A percentile compares a stretch with the other conserved stretches of the same genome.
phyloP scores from a whole-genome alignment of 2,797 vertebrate species.

The Alauda arvensis region DNA sequence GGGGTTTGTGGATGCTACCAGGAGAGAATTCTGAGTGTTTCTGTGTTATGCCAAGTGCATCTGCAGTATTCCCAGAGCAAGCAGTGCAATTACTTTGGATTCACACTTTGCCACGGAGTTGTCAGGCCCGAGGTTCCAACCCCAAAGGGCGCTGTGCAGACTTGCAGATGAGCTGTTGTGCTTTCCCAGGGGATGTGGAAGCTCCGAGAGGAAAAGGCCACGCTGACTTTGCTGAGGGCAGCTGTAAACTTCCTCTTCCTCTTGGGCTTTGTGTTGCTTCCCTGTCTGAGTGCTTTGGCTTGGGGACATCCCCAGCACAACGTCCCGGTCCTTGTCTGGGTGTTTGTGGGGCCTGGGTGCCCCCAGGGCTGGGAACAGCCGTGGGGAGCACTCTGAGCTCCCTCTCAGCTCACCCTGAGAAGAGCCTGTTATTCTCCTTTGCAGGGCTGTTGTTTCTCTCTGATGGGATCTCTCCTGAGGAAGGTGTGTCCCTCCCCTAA shows the following conservation, averaged over 20 bases:
- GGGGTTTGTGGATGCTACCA: background rate
- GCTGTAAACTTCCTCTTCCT: conserved; percentile 30
- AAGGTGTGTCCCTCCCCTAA: background rate
- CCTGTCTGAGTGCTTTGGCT: background rate
- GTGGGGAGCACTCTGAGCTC: background rate
- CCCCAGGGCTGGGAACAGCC: background rate
- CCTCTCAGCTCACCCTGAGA: background rate
- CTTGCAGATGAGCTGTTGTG: background rate
- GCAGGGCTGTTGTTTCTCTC: background rate
- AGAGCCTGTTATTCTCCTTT: background rate
- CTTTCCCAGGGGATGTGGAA: conserved; percentile 14
- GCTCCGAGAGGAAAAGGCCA: background rate
- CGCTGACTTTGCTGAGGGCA: background rate
- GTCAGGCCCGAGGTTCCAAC: conserved; percentile 19
- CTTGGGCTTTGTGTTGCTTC: background rate
- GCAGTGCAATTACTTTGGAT: conserved; percentile 42
- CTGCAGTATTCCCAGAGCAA: conserved; percentile 43
- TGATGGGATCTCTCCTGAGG: background rate
- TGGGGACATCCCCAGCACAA: background rate
- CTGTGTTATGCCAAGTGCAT: background rate
- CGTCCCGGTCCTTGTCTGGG: background rate
- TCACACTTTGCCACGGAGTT: background rate
- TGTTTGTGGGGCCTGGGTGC: background rate
- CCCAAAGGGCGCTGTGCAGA: conserved; percentile 7
- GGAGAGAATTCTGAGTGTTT: background rate